Evolutionary conservation across 2,113 vertebrate species (phyloP), one percentile per base, ranked within the genome.

Genomic region (Actinemys pallida): DNA sequence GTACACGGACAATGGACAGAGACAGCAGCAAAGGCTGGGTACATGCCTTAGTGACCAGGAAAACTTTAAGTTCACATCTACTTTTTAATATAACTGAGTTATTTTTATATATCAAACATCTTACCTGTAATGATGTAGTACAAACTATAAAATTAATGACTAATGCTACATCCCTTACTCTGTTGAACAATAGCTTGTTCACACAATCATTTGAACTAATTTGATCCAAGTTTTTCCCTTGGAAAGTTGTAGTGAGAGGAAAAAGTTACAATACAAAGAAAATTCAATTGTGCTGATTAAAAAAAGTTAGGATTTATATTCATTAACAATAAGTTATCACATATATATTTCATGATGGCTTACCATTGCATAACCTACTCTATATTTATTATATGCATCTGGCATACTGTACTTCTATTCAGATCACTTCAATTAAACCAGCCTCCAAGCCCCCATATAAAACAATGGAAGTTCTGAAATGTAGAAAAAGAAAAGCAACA

Each of bases 371-470:
- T 98, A 98, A 98, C 96, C 96, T 93, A 54, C 69, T 94, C 95
- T 98, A 95, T 97, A 97, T 98, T 98, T 98, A 98, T 98, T 97
- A 95, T 90, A 95, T 96, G 97, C 98, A 98, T 98, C 98, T 98
- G 98, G 98, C 95, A 85, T 72, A 97, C 97, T 97, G 98, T 97
- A 95, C 87, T 92, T 84, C 97, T 88, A 97, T 98, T 98, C 97
- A 98, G 96, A 98, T 98, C 94, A 96, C 96, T 98, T 98, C 98
- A 98, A 98, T 98, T 98, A 98, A 98, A 98, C 31, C 97, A 95
- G 98, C 98, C 98, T 98, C 98, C 80, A 76, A 97, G 98, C 98
- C 97, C 98, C 92, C 95, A 97, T 98, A 98, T 97, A 98, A 97
- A 83, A 97, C 94, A 88, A 96, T 78, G 92, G 96, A 93, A 95